A percentile compares a stretch with the other conserved stretches of the same genome.
These are phyloP conservation scores for Agrochola lota DNA, from an alignment of 2,888 invertebrate species.

Conservation along the genomic window DNA sequence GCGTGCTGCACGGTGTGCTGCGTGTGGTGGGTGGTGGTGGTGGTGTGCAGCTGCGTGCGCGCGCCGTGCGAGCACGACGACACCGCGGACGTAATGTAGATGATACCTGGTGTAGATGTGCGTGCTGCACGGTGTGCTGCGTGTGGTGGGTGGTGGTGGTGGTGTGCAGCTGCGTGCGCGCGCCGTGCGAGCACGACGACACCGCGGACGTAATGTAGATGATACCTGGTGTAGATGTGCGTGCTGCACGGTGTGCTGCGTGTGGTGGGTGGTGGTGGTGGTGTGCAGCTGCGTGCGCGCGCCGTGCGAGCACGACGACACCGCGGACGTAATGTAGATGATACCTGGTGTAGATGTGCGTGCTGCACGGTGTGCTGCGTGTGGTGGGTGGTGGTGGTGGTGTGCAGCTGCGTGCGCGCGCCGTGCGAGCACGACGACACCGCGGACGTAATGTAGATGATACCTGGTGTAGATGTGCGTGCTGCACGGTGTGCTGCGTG, in stretches of 20 bases:
- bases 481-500: conserved; percentile 71
- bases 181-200: conserved; percentile 80
- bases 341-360: conserved; percentile 47
- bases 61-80: conserved; percentile 81
- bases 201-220: conserved; percentile 68
- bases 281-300: conserved; percentile 79
- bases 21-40: conserved; percentile 74
- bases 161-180: conserved; percentile 79
- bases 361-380: conserved; percentile 71
- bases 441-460: conserved; percentile 61
- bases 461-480: conserved; percentile 48
- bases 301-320: conserved; percentile 81
- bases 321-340: conserved; percentile 63
- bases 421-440: conserved; percentile 81
- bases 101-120: conserved; percentile 50
- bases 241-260: conserved; percentile 70
- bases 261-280: conserved; percentile 73
- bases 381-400: conserved; percentile 73
- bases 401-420: conserved; percentile 79
- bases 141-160: conserved; percentile 74
- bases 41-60: conserved; percentile 78
- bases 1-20: conserved; percentile 67
- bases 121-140: conserved; percentile 67
- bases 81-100: conserved; percentile 68
- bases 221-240: conserved; percentile 49